A percentile compares a stretch with the other conserved stretches of the same genome.
Conservation (phyloP, 2,797 vertebrate genomes). For the Liasis olivaceus region DNA sequence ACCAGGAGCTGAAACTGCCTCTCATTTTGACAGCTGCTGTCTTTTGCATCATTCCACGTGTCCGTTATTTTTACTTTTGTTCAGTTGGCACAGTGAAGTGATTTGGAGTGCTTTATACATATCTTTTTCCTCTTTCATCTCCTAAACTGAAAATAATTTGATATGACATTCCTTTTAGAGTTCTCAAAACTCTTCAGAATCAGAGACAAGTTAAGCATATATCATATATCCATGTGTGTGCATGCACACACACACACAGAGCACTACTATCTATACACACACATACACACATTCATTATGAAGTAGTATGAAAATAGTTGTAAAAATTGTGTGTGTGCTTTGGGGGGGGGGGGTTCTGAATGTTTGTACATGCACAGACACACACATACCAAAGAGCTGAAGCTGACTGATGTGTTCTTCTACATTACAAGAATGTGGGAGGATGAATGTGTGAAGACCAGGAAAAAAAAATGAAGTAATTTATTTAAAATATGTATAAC, state of each 20-base stretch:
- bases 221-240: neutral
- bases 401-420: neutral
- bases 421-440: neutral
- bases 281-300: neutral
- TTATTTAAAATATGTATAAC: neutral
- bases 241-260: neutral
- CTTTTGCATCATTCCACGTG: neutral
- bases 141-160: conserved; percentile 8
- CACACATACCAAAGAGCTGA: neutral
- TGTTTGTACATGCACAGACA: neutral
- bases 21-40: neutral
- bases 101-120: conserved; percentile 34
- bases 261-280: no score
- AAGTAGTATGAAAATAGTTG: neutral
- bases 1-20: neutral
- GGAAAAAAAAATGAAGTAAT: neutral
- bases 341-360: neutral
- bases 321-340: neutral
- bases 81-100: conserved; percentile 35
- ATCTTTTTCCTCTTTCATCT: conserved; percentile 20
- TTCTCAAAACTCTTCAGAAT: conserved; percentile 24
- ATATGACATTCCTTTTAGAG: neutral
- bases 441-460: neutral
- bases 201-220: neutral
- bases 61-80: neutral